Evolutionary conservation across 1,140 invertebrate genomes (phyloP), one percentile per base, ranked within the genome.

Genomic region (Cryptotermes secundus): DNA sequence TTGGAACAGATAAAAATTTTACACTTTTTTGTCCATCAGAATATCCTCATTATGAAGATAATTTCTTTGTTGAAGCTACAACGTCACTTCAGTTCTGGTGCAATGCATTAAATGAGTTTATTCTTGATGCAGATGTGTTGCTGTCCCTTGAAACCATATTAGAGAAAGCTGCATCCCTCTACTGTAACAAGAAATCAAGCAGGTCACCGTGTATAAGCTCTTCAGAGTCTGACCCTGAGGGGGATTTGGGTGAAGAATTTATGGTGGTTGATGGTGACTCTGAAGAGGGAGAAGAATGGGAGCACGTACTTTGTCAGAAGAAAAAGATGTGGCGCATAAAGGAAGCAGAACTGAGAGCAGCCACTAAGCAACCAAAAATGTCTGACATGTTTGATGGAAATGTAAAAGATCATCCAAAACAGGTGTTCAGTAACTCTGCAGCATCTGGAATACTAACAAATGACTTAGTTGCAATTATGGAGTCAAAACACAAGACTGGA

Each of bases 401-500:
- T 53, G 86, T 87, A 16, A 88, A 86, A 35, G 85, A 87, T 19
- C 84, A 86, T n/a, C 83, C 87, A 34, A 85, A 86, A 82, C 87
- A 89, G 85, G 88, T 89, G 6, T 89, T 89, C 82, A 89, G 88
- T 24, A 89, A 87, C 82, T 86, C 84, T 72, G 88, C 88, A 72
- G 89, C 89, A 59, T 88, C 88, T 59, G 88, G 88, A 42, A 89
- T 89, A 42, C 83, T 89, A 22, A 89, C 87, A 12, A 89, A 89
- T 87, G 89, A 89, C 85, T 86, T 89, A 79, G 87, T 89, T 22
- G 86, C 85, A 59, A 88, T 89, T 79, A 88, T 89, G 88, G 86
- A 88, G 83, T 84, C 83, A 35, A 86, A 86, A 83, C 84, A 88
- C 83, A 87, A 87, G 34, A 84, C 86, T 65, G 88, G 89, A 16